Evolutionary conservation across 2,888 invertebrate genomes (phyloP), one percentile per base, ranked within the genome.

Genomic region (Drosophila mimica): DNA sequence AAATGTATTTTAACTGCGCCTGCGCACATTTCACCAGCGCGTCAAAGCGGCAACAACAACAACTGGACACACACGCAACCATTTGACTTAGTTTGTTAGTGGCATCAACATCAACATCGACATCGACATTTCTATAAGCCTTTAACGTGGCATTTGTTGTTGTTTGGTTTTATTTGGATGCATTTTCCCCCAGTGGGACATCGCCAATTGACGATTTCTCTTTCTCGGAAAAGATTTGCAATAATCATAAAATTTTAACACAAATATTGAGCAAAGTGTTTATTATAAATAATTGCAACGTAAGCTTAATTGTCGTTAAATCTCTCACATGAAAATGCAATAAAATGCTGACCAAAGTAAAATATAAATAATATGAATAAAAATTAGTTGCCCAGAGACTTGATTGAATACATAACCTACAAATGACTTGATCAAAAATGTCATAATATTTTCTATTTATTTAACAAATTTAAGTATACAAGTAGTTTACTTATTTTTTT

Each of bases 211-310:
- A 52, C 87, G 87, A 86, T 88, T 88, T 90, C 87, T 88, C 90
- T 88, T 88, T 88, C 90, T 76, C 68, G 72, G 87, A 88, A 90
- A 88, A 89, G 38, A 88, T 80, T 78, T 78, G 86, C 86, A 85
- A 89, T 88, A 83, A 81, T 89, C 86, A 83, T 87, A 77, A 81
- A 88, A 83, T 79, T 73, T 81, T 79, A 88, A 74, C 90, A 89
- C 86, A 85, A 84, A 88, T 85, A 84, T 89, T 85, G 73, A 89
- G 74, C 65, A 74, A 73, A 83, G 77, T 88, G 88, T 80, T 89
- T 86, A 89, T 82, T 77, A 84, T 62, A 75, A 70, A 82, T 72
- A 81, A 81, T 82, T 79, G 64, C 36, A 49, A 67, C 63, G 56
- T 48, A 43, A 53, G 34, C 30, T 33, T 38, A 68, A 67, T 61